Base-by-base conservation (phyloP, 92 coral and sea anemone species). In the Paramuricea clavata region DNA sequence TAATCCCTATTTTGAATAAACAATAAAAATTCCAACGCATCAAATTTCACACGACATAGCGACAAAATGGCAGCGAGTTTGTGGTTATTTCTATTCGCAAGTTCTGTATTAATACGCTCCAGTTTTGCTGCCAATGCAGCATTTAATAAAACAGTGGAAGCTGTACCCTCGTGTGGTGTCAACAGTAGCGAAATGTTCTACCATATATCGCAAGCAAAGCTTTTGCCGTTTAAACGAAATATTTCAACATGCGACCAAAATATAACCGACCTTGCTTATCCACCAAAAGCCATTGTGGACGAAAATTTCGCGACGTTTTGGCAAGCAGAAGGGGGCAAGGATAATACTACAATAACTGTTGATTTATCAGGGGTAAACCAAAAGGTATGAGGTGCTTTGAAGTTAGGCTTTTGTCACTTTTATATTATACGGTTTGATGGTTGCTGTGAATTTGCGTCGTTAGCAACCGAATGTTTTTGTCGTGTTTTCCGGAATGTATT, bases 271-370 rank as follows among this genome's bases (percentile, higher is more conserved):
- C 13, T 5, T 3, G 92, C 99, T 47, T 97, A 93, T 61, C 96
- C 93, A 56, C 95, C 99, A 15, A 78, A 98, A 43, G 22, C 87
- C 5, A 31, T 97, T 87, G 98, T 94, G n/a, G 99, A 97, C 78
- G 94, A 81, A 4, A 69, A 88, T 1, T 19, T 27, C 0, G n/a
- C 68, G 10, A 93, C 97, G 13, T 93, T 91, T 83, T 97, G 99
- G 99, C 99, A 94, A 54, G 77, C 95, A 39, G 89, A 91, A 49
- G 92, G 91, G 4, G 83, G 93, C 25, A 81, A 84, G 32, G 93
- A 90, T 57, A 86, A 68, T 44, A 97, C 93, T 1, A 82, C 85
- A 42, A 97, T 97, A 54, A 94, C 98, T 25, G 91, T 97, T 57
- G 93, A 93, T 49, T 83, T 97, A n/a, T 67, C 86, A 30, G 99